Conservation (phyloP, 2,797 vertebrate genomes). For the Fistularia commersonii region DNA sequence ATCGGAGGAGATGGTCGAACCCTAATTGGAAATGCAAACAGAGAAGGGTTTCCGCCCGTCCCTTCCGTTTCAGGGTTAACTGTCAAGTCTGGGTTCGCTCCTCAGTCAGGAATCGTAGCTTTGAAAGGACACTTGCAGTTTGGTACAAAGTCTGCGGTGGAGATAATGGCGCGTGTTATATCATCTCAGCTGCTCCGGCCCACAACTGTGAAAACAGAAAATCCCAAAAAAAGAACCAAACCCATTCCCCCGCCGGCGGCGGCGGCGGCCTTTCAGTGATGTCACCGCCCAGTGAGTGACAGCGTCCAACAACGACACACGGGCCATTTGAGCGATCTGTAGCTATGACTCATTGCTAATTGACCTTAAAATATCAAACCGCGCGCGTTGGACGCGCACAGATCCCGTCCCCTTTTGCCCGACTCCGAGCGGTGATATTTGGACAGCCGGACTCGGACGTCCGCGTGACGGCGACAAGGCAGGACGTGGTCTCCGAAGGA, state of each 20-base stretch:
- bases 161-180: conserved; percentile 63
- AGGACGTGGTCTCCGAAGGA: too few relatives aligned
- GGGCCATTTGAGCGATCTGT: conserved; percentile 52
- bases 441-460: conserved; percentile 48
- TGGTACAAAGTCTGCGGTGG: conserved; percentile 61
- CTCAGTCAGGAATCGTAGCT: too few relatives aligned
- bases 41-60: too few relatives aligned
- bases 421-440: conserved; percentile 68
- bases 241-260: conserved; percentile 32
- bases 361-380: conserved; percentile 74
- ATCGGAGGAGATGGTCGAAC: too few relatives aligned
- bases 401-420: conserved; percentile 30
- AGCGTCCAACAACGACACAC: conserved; percentile 55
- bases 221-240: conserved; percentile 62
- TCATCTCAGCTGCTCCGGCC: conserved; percentile 64
- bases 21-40: too few relatives aligned
- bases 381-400: conserved; percentile 26
- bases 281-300: conserved; percentile 48
- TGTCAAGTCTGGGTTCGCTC: too few relatives aligned
- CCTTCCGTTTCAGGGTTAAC: too few relatives aligned
- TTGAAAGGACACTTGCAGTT: conserved; percentile 57
- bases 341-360: conserved; percentile 67
- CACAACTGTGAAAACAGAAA: conserved; percentile 55
- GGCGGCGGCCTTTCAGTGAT: conserved; percentile 59
- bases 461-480: conserved; percentile 24